Percentiles rank a stretch among this genome's conserved stretches.
These are phyloP conservation scores for Carcina quercana DNA, from an alignment of 2,888 invertebrate genomes.

Conservation along the genomic window DNA sequence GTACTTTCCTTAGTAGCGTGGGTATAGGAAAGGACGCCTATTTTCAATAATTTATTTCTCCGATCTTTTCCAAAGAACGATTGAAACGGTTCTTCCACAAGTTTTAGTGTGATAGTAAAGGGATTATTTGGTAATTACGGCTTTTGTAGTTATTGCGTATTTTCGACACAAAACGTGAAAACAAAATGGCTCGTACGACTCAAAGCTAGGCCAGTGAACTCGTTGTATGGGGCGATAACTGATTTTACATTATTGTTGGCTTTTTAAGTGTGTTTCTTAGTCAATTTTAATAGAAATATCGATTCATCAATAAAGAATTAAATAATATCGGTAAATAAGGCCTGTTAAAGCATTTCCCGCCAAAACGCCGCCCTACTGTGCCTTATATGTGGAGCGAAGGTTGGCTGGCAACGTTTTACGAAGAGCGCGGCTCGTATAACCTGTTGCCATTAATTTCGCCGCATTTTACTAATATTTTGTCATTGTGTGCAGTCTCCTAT, in stretches of 20 bases:
- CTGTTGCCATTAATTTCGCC: constrained; percentile 35
- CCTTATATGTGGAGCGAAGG: constrained; percentile 36
- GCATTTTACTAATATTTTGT: constrained; percentile 22
- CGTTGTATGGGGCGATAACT: constrained; percentile 64
- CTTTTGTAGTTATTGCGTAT: constrained; percentile 67
- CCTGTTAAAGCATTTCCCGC: constrained; percentile 62
- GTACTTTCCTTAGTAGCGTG: constrained; percentile 71
- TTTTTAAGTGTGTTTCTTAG: constrained; percentile 20
- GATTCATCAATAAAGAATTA: constrained; percentile 14
- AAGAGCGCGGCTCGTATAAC: constrained; percentile 40
- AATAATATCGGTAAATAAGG: constrained; percentile 16
- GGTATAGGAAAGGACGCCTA: constrained; percentile 64
- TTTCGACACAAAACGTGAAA: constrained; percentile 70
- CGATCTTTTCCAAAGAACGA: constrained; percentile 61
- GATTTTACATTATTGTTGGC: constrained; percentile 28
- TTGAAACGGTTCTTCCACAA: constrained; percentile 66
- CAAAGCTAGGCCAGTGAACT: constrained; percentile 72
- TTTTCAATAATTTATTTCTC: constrained; percentile 72
- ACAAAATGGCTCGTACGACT: constrained; percentile 74
- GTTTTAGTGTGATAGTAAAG: constrained; percentile 51
- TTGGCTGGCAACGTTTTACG: constrained; percentile 28
- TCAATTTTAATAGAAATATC: constrained; percentile 20
- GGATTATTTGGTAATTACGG: constrained; percentile 63
- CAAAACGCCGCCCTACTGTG: constrained; percentile 64
- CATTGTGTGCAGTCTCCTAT: constrained; percentile 16